Base-by-base conservation (phyloP, 2,113 vertebrate species). In the Neomonachus schauinslandi region DNA sequence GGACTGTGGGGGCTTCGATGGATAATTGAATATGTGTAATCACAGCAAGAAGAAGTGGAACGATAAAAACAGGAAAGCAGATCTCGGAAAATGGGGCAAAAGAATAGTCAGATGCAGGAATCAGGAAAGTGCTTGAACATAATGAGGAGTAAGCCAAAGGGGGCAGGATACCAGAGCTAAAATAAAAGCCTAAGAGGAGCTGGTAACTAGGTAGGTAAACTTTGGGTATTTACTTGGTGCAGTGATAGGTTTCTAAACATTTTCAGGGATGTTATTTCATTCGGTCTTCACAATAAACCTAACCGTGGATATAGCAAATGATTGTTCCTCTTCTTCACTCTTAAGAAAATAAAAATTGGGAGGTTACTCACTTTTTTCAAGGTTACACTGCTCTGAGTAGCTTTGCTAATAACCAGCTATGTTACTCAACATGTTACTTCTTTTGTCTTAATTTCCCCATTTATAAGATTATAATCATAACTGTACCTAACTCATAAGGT, bases 381-480 rank as follows among this genome's bases (percentile, higher is more conserved):
- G 33, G 33, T 89, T 63, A 74, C 63, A 63, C 31, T 83, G 28
- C n/a, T 82, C 65, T 51, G 7, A 67, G 55, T 85, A 81, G 16
- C n/a, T 94, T 65, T 96, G 31, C 65, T 67, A 63, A 14, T 89
- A 92, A 36, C 76, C 8, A 89, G 9, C 28, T 53, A 3, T 83
- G 76, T 65, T 91, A 82, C 12, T 14, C 26, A 77, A 31, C 36
- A 72, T 24, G 24, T 53, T 72, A 55, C n/a, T 88, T 74, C 26
- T 91, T 89, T 87, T 55, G 42, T 63, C 28, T 72, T 61, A 51
- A 0, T 96, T 93, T 93, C 21, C 39, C 96, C 69, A 9, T 72
- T 90, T 90, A n/a, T 79, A 93, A 96, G 42, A 89, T 81, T 82
- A 51, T 55, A 94, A 67, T 84, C 79, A 24, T 91, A 96, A 88